phyloP scores from a whole-genome alignment of 2,113 vertebrate genomes.

The Toxotes chatareus region DNA sequence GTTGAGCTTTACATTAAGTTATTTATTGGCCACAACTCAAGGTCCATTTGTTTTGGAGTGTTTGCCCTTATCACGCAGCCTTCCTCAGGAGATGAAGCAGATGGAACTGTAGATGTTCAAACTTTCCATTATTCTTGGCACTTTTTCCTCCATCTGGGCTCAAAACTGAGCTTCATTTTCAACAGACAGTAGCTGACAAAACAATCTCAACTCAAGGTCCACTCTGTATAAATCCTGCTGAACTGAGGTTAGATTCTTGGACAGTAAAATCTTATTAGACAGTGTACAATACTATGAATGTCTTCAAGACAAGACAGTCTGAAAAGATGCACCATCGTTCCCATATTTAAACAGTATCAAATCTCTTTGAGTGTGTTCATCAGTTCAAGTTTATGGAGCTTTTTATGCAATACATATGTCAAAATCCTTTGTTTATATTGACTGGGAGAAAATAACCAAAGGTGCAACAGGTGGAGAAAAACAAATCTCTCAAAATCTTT shows the following conservation, averaged over 20 bases:
- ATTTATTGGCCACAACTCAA: neutral
- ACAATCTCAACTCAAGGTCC: too few species aligned
- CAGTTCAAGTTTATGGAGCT: neutral
- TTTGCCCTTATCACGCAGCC: too few species aligned
- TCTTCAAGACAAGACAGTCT: neutral
- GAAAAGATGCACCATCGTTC: neutral
- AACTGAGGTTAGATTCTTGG: neutral
- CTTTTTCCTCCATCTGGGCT: neutral
- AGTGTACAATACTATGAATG: neutral
- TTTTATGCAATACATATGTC: neutral
- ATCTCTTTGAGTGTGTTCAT: neutral
- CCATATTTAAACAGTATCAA: neutral
- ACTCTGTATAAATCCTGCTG: neutral
- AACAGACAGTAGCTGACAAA: too few species aligned
- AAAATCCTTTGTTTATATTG: neutral
- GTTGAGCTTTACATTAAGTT: too few species aligned
- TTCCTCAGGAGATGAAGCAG: too few species aligned
- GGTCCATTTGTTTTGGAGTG: neutral
- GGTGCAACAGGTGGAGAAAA: neutral
- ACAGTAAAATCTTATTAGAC: neutral
- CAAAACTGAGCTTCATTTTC: too few species aligned
- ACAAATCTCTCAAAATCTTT: neutral
- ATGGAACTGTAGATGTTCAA: too few species aligned
- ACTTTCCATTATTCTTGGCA: neutral
- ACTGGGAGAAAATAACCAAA: conserved; percentile 1